A percentile compares a stretch with the other conserved stretches of the same genome.
Conservation (phyloP, 1,140 invertebrate species). For the Drosophila takahashii region DNA sequence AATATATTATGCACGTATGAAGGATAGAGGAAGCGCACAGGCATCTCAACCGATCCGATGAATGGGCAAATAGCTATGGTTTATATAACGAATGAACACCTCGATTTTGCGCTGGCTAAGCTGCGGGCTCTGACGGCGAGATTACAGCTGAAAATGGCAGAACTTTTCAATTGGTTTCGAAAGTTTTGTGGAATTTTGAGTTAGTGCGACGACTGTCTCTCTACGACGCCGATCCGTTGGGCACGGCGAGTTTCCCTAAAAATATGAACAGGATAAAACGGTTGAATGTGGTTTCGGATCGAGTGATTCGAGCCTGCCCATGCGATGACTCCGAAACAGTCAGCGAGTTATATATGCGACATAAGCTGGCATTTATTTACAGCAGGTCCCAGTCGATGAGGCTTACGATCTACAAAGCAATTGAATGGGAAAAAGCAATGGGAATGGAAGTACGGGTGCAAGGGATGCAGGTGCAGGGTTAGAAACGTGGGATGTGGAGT, state of each 20-base stretch:
- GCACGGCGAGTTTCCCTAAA: conserved; percentile 66
- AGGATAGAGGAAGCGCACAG: conserved; percentile 48
- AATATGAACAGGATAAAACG: conserved; percentile 57
- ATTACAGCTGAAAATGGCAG: conserved; percentile 69
- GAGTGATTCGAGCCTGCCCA: conserved; percentile 27
- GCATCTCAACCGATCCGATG: conserved; percentile 57
- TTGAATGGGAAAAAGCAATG: conserved; percentile 14
- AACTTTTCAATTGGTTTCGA: conserved; percentile 57
- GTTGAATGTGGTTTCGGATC: conserved; percentile 23
- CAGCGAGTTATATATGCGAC: conserved; percentile 10
- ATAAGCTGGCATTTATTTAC: conserved; percentile 64
- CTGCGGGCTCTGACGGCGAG: conserved; percentile 45
- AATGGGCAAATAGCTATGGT: conserved; percentile 44
- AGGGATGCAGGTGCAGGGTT: conserved; percentile 13
- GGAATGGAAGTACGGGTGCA: conserved; percentile 14
- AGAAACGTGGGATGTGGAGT: conserved; percentile 1
- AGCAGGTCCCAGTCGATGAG: conserved; percentile 31
- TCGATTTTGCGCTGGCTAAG: conserved; percentile 68
- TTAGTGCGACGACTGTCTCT: conserved; percentile 61
- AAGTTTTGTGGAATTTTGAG: conserved; percentile 75
- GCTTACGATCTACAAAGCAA: conserved; percentile 49
- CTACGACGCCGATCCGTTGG: conserved; percentile 60
- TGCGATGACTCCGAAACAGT: conserved; percentile 42
- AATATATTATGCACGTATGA: conserved; percentile 63
- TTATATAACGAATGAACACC: conserved; percentile 68